Conservation (phyloP, 2,113 vertebrate species). For the Brachypteracias leptosomus region DNA sequence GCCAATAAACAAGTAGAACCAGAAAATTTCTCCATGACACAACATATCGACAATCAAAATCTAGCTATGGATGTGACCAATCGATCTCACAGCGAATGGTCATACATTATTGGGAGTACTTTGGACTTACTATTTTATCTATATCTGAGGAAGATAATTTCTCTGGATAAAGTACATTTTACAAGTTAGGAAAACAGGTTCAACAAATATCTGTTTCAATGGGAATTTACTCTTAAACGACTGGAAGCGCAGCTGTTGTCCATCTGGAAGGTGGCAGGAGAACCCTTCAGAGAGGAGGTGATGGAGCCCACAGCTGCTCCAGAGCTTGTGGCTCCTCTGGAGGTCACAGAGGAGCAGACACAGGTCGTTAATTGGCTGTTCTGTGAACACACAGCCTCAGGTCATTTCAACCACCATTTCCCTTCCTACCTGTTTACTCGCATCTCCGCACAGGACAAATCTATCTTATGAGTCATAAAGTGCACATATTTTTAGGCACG, state of each 20-base stretch:
- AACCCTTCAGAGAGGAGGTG: background rate
- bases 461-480: background rate
- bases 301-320: background rate
- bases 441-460: background rate
- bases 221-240: background rate
- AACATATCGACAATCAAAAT: background rate
- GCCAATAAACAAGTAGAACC: background rate
- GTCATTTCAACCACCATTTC: background rate
- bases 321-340: background rate
- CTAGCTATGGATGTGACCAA: background rate
- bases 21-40: background rate
- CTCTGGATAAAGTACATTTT: background rate
- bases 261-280: background rate
- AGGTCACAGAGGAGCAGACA: background rate
- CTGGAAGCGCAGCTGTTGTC: accelerated
- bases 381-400: accelerated
- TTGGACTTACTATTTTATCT: background rate
- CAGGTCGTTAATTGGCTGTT: background rate
- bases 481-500: background rate
- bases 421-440: background rate
- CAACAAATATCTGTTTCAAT: background rate
- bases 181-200: background rate
- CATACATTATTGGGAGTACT: background rate
- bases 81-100: background rate
- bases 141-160: background rate